Conservation (phyloP, 1,140 invertebrate species). For the Drosophila pachea region DNA sequence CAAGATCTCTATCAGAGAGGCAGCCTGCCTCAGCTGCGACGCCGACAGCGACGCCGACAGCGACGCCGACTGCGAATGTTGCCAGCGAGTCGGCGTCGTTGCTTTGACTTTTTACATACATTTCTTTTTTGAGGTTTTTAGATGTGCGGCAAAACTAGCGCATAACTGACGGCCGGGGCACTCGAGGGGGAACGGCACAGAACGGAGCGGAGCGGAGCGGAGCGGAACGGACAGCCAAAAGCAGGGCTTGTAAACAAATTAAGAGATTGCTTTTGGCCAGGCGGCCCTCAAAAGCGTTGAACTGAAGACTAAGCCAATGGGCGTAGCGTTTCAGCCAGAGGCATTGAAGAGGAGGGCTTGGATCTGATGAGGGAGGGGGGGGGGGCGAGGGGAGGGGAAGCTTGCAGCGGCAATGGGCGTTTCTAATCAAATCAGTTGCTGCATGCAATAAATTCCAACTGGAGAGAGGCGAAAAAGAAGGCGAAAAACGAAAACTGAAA, state of each 20-base stretch:
- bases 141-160: constrained; percentile 57
- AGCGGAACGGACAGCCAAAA: constrained; percentile 51
- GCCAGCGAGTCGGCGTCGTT: constrained; percentile 44
- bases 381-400: neutral
- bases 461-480: constrained; percentile 6
- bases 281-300: constrained; percentile 66
- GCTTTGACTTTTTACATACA: constrained; percentile 70
- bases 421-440: constrained; percentile 75
- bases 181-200: neutral
- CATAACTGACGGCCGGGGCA: constrained; percentile 16
- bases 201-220: constrained; percentile 18
- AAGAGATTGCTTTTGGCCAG: constrained; percentile 74
- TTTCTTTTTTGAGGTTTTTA: constrained; percentile 64
- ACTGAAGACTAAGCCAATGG: constrained; percentile 69
- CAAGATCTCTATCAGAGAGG: constrained; percentile 67
- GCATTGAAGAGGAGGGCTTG: neutral
- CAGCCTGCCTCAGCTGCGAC: constrained; percentile 6
- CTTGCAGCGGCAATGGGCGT: constrained; percentile 53
- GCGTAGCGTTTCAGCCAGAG: constrained; percentile 20
- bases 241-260: constrained; percentile 75
- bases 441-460: constrained; percentile 65
- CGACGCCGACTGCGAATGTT: constrained; percentile 23
- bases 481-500: constrained; percentile 40
- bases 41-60: constrained; percentile 7
- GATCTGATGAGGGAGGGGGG: neutral